Evolutionary conservation across 2,888 invertebrate species (phyloP), one percentile per base, ranked within the genome.

Genomic region (Monoplex corrugatus): DNA sequence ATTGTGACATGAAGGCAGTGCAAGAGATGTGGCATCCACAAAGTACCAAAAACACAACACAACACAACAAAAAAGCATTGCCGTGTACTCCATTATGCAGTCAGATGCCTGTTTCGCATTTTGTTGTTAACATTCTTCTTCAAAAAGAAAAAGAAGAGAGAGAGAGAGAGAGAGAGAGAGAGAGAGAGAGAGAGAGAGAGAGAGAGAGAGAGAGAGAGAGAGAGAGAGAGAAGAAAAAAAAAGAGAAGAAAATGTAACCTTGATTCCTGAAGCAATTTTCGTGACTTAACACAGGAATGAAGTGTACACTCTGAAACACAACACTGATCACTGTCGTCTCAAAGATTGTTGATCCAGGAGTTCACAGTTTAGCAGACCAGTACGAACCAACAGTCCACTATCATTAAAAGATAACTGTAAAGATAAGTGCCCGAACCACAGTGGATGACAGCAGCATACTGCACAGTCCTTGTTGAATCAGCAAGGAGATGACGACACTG

Each of bases 101-200:
- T n/a, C n/a, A n/a, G n/a, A n/a, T n/a, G n/a, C n/a, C n/a, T n/a
- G n/a, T n/a, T n/a, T n/a, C n/a, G n/a, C n/a, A n/a, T n/a, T n/a
- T n/a, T n/a, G n/a, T n/a, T n/a, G n/a, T n/a, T n/a, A n/a, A n/a
- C n/a, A n/a, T n/a, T n/a, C n/a, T n/a, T n/a, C n/a, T n/a, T n/a
- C n/a, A n/a, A 3, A 35, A 35, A 32, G 5, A 16, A 72, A 16
- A 72, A 35, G 35, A 35, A 72, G 72, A 72, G 72, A 72, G 72
- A 72, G 72, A 72, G 72, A 72, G 72, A 72, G 72, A 72, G 72
- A 72, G 72, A 72, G 72, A 72, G 72, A 72, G 72, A 72, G 72
- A 72, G 63, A 68, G 63, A 68, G 63, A 68, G 63, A 68, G 63
- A 68, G 63, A 68, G 63, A 68, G 63, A 68, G 63, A 68, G 63